phyloP scores from a whole-genome alignment of 2,113 vertebrate species.

The Crotalus tigris region DNA sequence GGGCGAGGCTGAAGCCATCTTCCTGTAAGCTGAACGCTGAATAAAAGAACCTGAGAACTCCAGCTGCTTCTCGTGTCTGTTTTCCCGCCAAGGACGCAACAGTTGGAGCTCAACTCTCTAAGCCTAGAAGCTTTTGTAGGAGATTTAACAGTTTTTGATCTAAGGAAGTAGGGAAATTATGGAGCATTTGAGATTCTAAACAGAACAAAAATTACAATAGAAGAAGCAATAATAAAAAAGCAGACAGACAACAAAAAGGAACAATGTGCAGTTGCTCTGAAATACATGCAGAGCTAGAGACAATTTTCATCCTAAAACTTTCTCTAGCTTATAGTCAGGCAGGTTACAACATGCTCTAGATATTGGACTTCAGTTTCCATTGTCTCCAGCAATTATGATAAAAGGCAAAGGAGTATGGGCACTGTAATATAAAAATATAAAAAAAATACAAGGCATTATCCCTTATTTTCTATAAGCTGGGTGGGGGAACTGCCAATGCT shows the following conservation, averaged over 20 bases:
- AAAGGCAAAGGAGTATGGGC: not conserved
- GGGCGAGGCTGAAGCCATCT: no score
- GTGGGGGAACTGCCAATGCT: no score
- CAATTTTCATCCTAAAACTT: not conserved
- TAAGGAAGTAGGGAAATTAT: not conserved
- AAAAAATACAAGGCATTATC: no score
- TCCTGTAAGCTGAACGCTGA: no score
- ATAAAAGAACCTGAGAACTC: no score
- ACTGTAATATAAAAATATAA: not conserved
- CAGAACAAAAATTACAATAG: not conserved
- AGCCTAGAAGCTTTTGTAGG: not conserved
- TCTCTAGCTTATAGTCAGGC: not conserved
- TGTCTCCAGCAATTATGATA: not conserved
- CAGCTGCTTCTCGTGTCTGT: no score
- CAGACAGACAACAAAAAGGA: not conserved
- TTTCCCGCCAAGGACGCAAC: no score
- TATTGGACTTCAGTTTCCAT: not conserved
- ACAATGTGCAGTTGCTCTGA: not conserved
- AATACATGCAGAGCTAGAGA: not conserved
- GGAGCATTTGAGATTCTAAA: not conserved
- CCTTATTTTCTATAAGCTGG: not conserved
- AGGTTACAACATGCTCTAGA: no score
- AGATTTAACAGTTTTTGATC: not conserved
- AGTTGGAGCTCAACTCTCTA: not conserved
- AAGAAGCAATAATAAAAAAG: not conserved